Base-by-base conservation (phyloP, 2,888 invertebrate genomes). In the Cancer borealis region DNA sequence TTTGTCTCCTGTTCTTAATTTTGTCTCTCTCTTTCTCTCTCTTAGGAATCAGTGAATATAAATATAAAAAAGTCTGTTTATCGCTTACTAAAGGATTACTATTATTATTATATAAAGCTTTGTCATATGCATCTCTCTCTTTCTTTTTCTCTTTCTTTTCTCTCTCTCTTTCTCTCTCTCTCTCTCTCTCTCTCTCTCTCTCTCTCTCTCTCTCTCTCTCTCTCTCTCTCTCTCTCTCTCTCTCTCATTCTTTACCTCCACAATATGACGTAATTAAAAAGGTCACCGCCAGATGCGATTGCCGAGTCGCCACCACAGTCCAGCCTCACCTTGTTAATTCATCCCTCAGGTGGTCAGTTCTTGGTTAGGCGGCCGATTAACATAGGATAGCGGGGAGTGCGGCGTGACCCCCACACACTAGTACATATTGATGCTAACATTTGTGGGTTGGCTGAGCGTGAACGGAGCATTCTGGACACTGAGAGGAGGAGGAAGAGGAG, bases 381-480 rank as follows among this genome's bases (percentile, higher is more conserved):
- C 93, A 91, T 93, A 88, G 87, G 66, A 84, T 39, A 47, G 45
- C 49, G 49, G 17, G 79, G 49, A 88, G 89, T 73, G 49, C 60
- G 49, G 30, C 79, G 39, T 47, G 89, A 49, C 60, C 79, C 88
- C 73, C 66, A 39, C 88, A 39, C 26, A n/a, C 46, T 45, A 26
- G 73, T 90, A 93, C 93, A 93, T 93, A 93, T 93, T 93, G 26
- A 93, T 93, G 93, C 90, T 93, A 93, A 90, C 93, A 93, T 93
- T 93, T 93, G 54, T 30, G 84, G 47, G 21, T 26, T 79, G 46
- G 93, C 26, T 39, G 60, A 26, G 89, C 46, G 79, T 49, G 73
- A 73, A 79, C 88, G 66, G 93, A 88, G 90, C 47, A 26, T 90
- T 89, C 66, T 79, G 92, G 46, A 79, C 46, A 60, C 45, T 47